Conservation (phyloP, 2,797 vertebrate genomes). For the Prionace glauca region DNA sequence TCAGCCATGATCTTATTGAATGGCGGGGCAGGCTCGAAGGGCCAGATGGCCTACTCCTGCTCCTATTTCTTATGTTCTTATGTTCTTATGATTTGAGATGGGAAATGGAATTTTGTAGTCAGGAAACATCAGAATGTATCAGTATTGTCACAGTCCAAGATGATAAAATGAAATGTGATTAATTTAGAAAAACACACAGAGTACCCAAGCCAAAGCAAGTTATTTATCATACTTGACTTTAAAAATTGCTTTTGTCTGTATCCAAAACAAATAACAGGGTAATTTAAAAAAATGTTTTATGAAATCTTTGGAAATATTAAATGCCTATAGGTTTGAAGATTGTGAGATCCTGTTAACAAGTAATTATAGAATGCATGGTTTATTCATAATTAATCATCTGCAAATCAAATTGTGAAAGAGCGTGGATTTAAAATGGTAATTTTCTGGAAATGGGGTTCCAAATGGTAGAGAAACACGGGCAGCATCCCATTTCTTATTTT, state of each 20-base stretch:
- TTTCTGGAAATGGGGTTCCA: background rate
- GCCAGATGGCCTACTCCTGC: too few relatives aligned
- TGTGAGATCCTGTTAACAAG: background rate
- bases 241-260: background rate
- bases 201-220: background rate
- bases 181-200: slow-evolving; percentile 6
- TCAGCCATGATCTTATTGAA: too few relatives aligned
- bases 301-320: background rate
- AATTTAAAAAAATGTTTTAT: background rate
- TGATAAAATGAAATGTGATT: background rate
- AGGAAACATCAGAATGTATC: background rate
- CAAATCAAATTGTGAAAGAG: background rate
- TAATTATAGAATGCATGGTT: background rate
- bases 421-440: background rate
- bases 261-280: background rate
- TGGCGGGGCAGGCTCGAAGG: too few relatives aligned
- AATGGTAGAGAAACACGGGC: background rate
- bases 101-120: background rate
- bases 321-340: background rate
- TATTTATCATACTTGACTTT: background rate
- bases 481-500: background rate
- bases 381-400: background rate
- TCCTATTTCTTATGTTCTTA: too few relatives aligned
- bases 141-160: background rate
- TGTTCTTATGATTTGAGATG: background rate